Evolutionary conservation across 2,888 invertebrate genomes (phyloP).

Genomic region (Rhingia rostrata): DNA sequence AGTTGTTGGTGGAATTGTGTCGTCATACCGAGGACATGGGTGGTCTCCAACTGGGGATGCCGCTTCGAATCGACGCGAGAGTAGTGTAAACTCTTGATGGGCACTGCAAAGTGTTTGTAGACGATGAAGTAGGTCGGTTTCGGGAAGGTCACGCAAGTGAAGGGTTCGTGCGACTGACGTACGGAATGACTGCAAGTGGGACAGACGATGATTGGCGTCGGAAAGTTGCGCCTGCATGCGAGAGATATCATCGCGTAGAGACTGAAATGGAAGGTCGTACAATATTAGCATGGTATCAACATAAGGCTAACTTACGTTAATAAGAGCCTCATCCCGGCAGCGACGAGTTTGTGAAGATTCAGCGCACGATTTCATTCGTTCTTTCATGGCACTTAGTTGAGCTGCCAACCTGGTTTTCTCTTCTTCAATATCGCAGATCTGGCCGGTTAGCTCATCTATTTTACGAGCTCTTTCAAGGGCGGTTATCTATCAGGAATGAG

Average conservation of each 20-base stretch:
- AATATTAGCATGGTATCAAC: not conserved
- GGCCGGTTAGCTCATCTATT: constrained; percentile 92
- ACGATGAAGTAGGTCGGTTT: constrained; percentile 90
- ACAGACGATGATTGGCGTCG: constrained; percentile 90
- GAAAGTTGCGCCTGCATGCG: constrained; percentile 89
- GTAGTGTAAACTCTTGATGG: constrained; percentile 93
- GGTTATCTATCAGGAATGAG: constrained; percentile 86
- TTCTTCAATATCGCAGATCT: constrained; percentile 91
- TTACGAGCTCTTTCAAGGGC: constrained; percentile 92
- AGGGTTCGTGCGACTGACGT: constrained; percentile 89
- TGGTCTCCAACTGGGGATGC: constrained; percentile 82
- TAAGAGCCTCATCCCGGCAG: constrained; percentile 82
- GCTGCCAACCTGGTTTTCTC: constrained; percentile 86
- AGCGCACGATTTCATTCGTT: constrained; percentile 80
- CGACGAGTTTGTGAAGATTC: constrained; percentile 81
- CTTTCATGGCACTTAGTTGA: constrained; percentile 80
- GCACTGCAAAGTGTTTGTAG: constrained; percentile 93
- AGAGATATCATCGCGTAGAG: constrained; percentile 90
- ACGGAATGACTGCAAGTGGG: constrained; percentile 90
- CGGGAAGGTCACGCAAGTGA: constrained; percentile 88
- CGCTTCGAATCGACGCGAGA: constrained; percentile 89
- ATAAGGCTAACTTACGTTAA: constrained; percentile 78
- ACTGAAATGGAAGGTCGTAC: constrained; percentile 81
- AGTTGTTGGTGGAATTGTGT: constrained; percentile 79
- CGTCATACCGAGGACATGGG: constrained; percentile 81